Conservation (phyloP, 2,113 vertebrate species). For the Cavia aperea region DNA sequence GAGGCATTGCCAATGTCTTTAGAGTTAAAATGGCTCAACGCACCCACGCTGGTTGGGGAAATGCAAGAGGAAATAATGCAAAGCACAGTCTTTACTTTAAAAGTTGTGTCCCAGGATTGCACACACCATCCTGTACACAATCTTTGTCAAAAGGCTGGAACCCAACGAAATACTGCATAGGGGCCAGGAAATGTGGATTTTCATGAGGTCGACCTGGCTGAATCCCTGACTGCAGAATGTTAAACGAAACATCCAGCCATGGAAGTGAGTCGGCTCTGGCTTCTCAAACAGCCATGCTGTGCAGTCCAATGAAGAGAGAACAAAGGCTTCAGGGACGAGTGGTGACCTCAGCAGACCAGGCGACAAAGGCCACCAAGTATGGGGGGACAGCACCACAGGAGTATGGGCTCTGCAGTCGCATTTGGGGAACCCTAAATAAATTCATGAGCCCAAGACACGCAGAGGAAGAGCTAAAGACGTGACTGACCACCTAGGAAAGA, state of each 20-base stretch:
- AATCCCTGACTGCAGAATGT: background rate
- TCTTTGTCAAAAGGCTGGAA: background rate
- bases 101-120: background rate
- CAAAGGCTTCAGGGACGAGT: background rate
- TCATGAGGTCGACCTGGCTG: background rate
- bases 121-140: background rate
- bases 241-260: no score
- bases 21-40: background rate
- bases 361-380: background rate
- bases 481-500: background rate
- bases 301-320: background rate
- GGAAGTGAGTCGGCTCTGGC: background rate
- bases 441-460: background rate
- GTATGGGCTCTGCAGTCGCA: background rate
- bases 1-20: background rate
- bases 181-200: background rate
- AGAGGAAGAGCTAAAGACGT: background rate
- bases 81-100: background rate
- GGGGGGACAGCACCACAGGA: background rate
- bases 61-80: background rate
- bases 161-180: background rate
- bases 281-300: background rate
- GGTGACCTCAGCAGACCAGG: background rate
- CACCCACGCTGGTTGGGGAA: background rate
- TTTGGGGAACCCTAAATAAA: background rate